Conservation (phyloP, 2,797 vertebrate genomes). For the Protonibea diacanthus region DNA sequence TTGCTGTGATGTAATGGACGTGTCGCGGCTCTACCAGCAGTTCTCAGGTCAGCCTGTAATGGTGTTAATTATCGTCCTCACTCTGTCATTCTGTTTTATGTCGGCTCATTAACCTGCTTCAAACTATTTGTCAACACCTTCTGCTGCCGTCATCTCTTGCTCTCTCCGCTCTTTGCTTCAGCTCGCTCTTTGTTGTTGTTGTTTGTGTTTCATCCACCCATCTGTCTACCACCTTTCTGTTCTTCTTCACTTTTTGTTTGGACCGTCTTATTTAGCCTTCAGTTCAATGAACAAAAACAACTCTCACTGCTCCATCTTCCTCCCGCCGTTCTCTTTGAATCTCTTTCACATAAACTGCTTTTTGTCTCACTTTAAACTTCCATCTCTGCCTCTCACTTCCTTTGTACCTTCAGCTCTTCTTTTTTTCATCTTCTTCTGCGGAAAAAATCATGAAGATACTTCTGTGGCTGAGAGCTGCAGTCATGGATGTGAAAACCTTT, state of each 20-base stretch:
- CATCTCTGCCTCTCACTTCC: neutral
- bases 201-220: slow-evolving; percentile 43
- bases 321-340: neutral
- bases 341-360: slow-evolving; percentile 1
- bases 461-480: neutral
- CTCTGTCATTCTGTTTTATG: slow-evolving; percentile 63
- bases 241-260: slow-evolving; percentile 17
- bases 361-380: slow-evolving; percentile 20
- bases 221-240: slow-evolving; percentile 15
- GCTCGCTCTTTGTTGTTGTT: slow-evolving; percentile 40
- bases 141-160: slow-evolving; percentile 20
- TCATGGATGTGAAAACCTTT: neutral
- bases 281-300: slow-evolving; percentile 12
- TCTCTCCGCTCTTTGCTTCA: slow-evolving; percentile 30
- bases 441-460: slow-evolving; percentile 1
- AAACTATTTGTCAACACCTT: slow-evolving; percentile 34
- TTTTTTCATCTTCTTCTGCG: neutral
- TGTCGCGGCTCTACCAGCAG: slow-evolving; percentile 37
- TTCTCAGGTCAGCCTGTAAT: slow-evolving; percentile 46
- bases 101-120: slow-evolving; percentile 67
- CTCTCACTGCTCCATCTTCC: neutral
- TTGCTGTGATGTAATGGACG: slow-evolving; percentile 6
- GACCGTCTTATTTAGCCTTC: slow-evolving; percentile 10
- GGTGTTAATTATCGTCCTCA: slow-evolving; percentile 40
- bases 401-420: neutral